phyloP scores from a whole-genome alignment of 1,140 invertebrate species.

The Stenopsyche tienmushanensis region DNA sequence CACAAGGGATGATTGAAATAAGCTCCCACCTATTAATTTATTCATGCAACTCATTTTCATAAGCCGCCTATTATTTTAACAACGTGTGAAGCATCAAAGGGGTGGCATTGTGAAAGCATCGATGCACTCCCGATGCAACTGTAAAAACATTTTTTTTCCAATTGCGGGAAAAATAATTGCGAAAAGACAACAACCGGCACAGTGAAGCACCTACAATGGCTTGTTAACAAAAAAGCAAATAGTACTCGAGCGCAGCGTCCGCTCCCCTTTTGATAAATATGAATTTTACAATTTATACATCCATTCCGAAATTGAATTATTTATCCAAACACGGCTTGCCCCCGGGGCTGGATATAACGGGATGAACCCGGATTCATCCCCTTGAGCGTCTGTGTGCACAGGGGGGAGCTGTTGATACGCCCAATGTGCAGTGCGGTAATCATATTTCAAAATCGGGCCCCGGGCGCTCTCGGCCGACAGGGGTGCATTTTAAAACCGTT shows the following conservation, averaged over 20 bases:
- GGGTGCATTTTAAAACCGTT: slow-evolving; percentile 39
- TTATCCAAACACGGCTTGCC: slow-evolving; percentile 40
- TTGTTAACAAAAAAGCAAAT: slow-evolving; percentile 36
- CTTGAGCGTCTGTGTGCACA: background rate
- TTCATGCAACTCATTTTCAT: too few species aligned
- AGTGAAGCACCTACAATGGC: too few species aligned
- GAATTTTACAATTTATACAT: slow-evolving; percentile 44
- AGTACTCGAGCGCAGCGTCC: slow-evolving; percentile 11
- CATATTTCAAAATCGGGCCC: slow-evolving; percentile 38
- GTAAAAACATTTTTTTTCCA: too few species aligned
- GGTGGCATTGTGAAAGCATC: too few species aligned
- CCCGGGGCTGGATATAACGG: slow-evolving; percentile 28
- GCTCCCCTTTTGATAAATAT: slow-evolving; percentile 30
- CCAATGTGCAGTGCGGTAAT: slow-evolving; percentile 39
- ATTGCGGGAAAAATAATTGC: too few species aligned
- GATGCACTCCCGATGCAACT: too few species aligned
- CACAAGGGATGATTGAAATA: too few species aligned
- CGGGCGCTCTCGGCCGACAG: slow-evolving; percentile 10
- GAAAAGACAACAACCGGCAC: too few species aligned
- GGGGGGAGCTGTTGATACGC: slow-evolving; percentile 26
- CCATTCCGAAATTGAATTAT: slow-evolving; percentile 43
- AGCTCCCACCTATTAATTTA: too few species aligned
- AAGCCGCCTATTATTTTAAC: too few species aligned
- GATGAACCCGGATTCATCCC: slow-evolving; percentile 25
- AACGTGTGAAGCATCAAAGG: too few species aligned